Base-by-base conservation (phyloP, 1,140 invertebrate species). In the Aphaenogaster floridana region DNA sequence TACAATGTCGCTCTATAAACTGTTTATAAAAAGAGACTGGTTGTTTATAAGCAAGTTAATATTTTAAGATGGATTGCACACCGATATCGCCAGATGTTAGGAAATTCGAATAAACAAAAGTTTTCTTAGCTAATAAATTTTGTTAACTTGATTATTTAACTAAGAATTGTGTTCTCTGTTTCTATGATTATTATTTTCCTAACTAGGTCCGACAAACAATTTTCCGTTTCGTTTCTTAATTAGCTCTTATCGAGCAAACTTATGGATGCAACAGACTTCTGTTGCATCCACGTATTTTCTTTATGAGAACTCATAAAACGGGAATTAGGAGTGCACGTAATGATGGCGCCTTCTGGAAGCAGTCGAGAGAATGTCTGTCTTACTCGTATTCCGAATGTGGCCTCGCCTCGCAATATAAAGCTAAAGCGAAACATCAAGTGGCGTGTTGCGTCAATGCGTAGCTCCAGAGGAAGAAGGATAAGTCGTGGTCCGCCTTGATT, bases 401-500 rank as follows among this genome's bases (percentile, higher is more conserved):
- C 17, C 8, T 36, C 28, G 28, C 61, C 68, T 63, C 69, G 34
- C 45, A 21, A 74, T 61, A 74, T 74, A 45, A 84, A 84, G 59
- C n/a, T 17, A 45, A 28, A 59, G 71, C 17, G 45, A 13, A 61
- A 61, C 42, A 71, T 84, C 54, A 76, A 76, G 80, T 48, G 28
- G 42, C 54, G 3, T 61, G 80, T 61, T 74, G 61, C 28, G 80
- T 83, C 42, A 36, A 68, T 61, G 69, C 68, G 68, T 84, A 57
- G 21, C 36, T 86, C 21, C 48, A 42, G 17, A 17, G 21, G 74
- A 84, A 79, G 83, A 79, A 86, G 83, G 74, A 79, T 86, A 78
- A 79, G 83, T 86, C 74, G 61, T 48, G 72, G 50, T 48, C 48
- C 48, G 50, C 3, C 83, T 86, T 86, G 83, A 86, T 86, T 86